Conservation (phyloP, 2,888 invertebrate genomes). For the Agonopterix alstromeriana region DNA sequence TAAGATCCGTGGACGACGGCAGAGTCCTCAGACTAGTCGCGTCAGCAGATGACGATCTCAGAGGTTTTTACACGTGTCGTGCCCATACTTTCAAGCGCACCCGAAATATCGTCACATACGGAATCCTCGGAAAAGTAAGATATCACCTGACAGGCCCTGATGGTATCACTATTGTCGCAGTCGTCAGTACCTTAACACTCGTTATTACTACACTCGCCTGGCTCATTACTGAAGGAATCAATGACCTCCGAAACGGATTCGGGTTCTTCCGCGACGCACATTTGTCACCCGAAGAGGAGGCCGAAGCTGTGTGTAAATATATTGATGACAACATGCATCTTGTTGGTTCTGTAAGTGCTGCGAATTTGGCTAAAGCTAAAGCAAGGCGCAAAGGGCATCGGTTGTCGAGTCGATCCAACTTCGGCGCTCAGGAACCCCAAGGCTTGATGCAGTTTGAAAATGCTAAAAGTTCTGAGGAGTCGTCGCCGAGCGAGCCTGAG, state of each 20-base stretch:
- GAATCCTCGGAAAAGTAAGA: conserved; percentile 49
- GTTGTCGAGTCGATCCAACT: conserved; percentile 33
- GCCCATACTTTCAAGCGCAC: conserved; percentile 41
- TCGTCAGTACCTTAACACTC: conserved; percentile 45
- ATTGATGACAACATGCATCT: conserved; percentile 50
- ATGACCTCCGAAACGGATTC: conserved; percentile 54
- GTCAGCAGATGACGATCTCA: conserved; percentile 41
- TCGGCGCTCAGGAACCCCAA: conserved; percentile 48
- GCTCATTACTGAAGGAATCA: conserved; percentile 51
- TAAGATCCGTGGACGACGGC: conserved; percentile 47
- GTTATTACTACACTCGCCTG: conserved; percentile 47
- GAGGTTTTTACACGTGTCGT: conserved; percentile 63
- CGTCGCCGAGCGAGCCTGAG: conserved; percentile 27
- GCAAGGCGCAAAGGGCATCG: conserved; percentile 40
- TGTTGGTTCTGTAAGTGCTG: conserved; percentile 36
- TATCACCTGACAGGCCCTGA: conserved; percentile 44
- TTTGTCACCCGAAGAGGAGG: conserved; percentile 51
- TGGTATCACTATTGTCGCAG: conserved; percentile 42
- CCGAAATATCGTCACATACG: conserved; percentile 57
- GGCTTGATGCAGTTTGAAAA: conserved; percentile 34
- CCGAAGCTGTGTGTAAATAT: conserved; percentile 51
- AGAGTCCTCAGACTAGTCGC: conserved; percentile 47
- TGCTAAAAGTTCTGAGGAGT: conserved; percentile 17
- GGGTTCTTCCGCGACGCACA: conserved; percentile 62
- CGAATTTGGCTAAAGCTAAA: conserved; percentile 44